Conservation (phyloP, 2,888 invertebrate genomes). For the Drosophila algonquin region DNA sequence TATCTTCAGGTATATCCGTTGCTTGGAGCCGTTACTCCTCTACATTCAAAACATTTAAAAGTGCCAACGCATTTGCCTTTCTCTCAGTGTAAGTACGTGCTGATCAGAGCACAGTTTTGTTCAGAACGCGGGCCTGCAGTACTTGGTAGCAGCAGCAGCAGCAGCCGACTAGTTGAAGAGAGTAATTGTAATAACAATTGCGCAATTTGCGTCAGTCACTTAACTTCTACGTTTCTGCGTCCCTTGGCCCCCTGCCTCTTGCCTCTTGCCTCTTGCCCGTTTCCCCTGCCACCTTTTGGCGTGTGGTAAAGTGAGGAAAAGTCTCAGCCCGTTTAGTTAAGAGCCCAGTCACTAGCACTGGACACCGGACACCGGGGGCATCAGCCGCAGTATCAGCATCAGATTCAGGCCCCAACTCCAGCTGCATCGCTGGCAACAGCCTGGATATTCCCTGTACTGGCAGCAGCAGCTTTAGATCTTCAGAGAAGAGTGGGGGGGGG, state of each 20-base stretch:
- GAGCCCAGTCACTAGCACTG: slow-evolving; percentile 9
- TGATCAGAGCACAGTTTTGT: slow-evolving; percentile 13
- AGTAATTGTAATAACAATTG: slow-evolving; percentile 77
- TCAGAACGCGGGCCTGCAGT: slow-evolving; percentile 18
- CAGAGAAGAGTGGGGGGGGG: too few relatives aligned
- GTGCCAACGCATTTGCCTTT: not conserved
- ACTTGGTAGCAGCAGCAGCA: not conserved
- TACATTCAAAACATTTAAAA: too few relatives aligned
- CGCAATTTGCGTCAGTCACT: slow-evolving; percentile 76
- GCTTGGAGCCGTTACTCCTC: too few relatives aligned
- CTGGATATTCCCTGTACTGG: not conserved
- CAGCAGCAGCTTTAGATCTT: slow-evolving; percentile 1
- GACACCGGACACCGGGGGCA: slow-evolving; percentile 18
- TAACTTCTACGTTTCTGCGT: slow-evolving; percentile 34
- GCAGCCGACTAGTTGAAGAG: slow-evolving; percentile 56
- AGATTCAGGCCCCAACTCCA: slow-evolving; percentile 6
- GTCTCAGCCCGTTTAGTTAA: slow-evolving; percentile 66
- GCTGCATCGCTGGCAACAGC: slow-evolving; percentile 4
- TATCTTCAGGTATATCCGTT: too few relatives aligned
- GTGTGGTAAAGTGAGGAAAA: slow-evolving; percentile 73
- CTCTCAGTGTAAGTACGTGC: slow-evolving; percentile 34
- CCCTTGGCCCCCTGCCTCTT: not conserved
- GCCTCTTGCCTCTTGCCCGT: not conserved
- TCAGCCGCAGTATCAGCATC: not conserved
- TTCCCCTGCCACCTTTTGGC: slow-evolving; percentile 31